Percentiles rank a stretch among this genome's conserved stretches.
phyloP scores from a whole-genome alignment of 35 echinoderm and acorn worm species.

The Acanthaster planci region DNA sequence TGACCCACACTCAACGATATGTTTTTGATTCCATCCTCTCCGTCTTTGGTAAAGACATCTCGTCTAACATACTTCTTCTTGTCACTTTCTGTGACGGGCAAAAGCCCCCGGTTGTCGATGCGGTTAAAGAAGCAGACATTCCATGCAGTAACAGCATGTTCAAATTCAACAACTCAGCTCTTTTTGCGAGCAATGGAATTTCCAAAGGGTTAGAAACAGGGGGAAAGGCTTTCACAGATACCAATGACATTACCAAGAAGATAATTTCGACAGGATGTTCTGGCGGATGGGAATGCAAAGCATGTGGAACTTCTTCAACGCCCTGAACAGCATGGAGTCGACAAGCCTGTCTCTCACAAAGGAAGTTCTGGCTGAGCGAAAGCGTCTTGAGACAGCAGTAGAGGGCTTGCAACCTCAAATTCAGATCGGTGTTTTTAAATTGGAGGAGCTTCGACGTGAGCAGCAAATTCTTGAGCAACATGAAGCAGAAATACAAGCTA shows the following conservation, averaged over 20 bases:
- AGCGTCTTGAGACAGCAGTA: slow-evolving; percentile 20
- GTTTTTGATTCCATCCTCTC: slow-evolving; percentile 68
- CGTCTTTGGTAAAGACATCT: slow-evolving; percentile 73
- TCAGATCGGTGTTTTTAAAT: slow-evolving; percentile 17
- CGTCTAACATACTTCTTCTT: slow-evolving; percentile 61
- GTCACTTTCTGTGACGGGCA: slow-evolving; percentile 69
- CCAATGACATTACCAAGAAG: not conserved
- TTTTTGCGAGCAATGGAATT: slow-evolving; percentile 50
- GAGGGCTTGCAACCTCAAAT: slow-evolving; percentile 41
- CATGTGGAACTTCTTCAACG: slow-evolving; percentile 30
- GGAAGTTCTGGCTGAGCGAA: slow-evolving; percentile 39
- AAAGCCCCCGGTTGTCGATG: slow-evolving; percentile 54
- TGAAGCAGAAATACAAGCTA: slow-evolving; percentile 43
- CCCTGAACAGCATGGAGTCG: not conserved
- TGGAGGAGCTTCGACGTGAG: slow-evolving; percentile 29
- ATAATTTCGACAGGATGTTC: slow-evolving; percentile 66
- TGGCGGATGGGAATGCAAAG: slow-evolving; percentile 73
- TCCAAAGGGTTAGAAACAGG: not conserved
- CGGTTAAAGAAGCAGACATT: slow-evolving; percentile 56
- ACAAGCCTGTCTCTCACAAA: slow-evolving; percentile 39
- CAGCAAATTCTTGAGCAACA: slow-evolving; percentile 43
- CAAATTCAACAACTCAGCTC: slow-evolving; percentile 82
- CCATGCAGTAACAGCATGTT: slow-evolving; percentile 47
- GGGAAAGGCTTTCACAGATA: not conserved
- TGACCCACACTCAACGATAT: slow-evolving; percentile 61